Conservation (phyloP, 2,888 invertebrate species). For the Drosophila birchii region DNA sequence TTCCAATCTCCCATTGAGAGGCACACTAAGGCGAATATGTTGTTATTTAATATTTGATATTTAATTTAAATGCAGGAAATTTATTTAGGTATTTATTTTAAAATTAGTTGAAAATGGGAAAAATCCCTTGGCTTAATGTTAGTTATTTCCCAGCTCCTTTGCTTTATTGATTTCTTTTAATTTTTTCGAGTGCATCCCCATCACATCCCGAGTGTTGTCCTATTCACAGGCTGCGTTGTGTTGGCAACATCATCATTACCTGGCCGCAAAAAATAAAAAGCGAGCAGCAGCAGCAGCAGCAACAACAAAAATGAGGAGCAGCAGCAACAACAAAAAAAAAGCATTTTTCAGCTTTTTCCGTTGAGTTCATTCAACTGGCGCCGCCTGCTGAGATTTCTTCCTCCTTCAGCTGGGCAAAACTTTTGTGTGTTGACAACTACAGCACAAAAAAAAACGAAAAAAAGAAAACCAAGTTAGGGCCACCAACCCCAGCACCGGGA, state of each 20-base stretch:
- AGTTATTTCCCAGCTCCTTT: accelerated
- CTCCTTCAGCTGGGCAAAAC: constrained; percentile 36
- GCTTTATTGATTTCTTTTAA: neutral
- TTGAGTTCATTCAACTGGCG: constrained; percentile 75
- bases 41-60: neutral
- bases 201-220: constrained; percentile 59
- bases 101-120: too few species aligned
- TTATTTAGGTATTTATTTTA: too few species aligned
- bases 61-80: neutral
- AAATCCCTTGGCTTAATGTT: neutral
- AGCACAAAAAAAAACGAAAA: constrained; percentile 7
- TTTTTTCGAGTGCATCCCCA: constrained; percentile 17
- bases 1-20: constrained; percentile 19
- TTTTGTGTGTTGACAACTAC: constrained; percentile 48
- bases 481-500: constrained; percentile 17
- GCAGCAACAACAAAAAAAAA: constrained; percentile 28
- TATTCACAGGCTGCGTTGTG: constrained; percentile 65
- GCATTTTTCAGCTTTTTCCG: constrained; percentile 53
- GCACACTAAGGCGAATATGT: neutral
- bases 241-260: constrained; percentile 74
- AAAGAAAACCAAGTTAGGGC: constrained; percentile 57
- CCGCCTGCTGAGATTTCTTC: constrained; percentile 69
- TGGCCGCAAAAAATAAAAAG: constrained; percentile 50
- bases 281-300: constrained; percentile 9
- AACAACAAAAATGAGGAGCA: constrained; percentile 30